Evolutionary conservation across 2,888 invertebrate species (phyloP).

Genomic region (Celastrina argiolus): DNA sequence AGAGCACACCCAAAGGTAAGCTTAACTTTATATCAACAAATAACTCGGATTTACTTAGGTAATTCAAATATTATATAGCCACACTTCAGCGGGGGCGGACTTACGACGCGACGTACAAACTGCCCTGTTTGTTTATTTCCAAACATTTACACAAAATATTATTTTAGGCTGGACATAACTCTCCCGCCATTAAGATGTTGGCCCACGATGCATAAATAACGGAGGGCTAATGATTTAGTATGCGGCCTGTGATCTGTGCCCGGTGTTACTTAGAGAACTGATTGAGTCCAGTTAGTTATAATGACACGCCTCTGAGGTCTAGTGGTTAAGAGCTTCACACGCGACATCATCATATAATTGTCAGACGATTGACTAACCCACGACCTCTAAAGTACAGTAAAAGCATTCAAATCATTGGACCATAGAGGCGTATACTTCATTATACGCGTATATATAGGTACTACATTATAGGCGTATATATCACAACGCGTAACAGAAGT

Average conservation of each 20-base stretch:
- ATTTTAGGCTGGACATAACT: slow-evolving; percentile 75
- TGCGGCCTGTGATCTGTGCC: slow-evolving; percentile 63
- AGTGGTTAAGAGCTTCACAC: too few species aligned
- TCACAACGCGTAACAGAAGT: too few species aligned
- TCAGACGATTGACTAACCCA: too few species aligned
- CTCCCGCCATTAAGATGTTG: slow-evolving; percentile 73
- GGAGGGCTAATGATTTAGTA: slow-evolving; percentile 73
- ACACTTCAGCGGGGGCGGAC: slow-evolving; percentile 48
- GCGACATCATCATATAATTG: too few species aligned
- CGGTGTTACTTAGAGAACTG: slow-evolving; percentile 58
- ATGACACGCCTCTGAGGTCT: too few species aligned
- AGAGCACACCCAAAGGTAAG: slow-evolving; percentile 99
- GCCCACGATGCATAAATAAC: slow-evolving; percentile 74
- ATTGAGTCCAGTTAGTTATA: slow-evolving; percentile 62
- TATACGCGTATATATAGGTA: too few species aligned
- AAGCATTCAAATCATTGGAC: too few species aligned
- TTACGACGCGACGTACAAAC: slow-evolving; percentile 51
- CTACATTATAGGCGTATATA: too few species aligned
- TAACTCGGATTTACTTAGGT: slow-evolving; percentile 56
- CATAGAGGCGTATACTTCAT: too few species aligned
- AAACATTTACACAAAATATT: slow-evolving; percentile 75
- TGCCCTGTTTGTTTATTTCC: slow-evolving; percentile 65
- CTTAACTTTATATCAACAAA: slow-evolving; percentile 54
- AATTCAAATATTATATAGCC: slow-evolving; percentile 56
- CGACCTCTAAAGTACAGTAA: too few species aligned